Percentiles rank a stretch among this genome's conserved stretches.
These are phyloP conservation scores for Plagodis dolabraria DNA, from an alignment of 2,888 invertebrate genomes.

Conservation along the genomic window DNA sequence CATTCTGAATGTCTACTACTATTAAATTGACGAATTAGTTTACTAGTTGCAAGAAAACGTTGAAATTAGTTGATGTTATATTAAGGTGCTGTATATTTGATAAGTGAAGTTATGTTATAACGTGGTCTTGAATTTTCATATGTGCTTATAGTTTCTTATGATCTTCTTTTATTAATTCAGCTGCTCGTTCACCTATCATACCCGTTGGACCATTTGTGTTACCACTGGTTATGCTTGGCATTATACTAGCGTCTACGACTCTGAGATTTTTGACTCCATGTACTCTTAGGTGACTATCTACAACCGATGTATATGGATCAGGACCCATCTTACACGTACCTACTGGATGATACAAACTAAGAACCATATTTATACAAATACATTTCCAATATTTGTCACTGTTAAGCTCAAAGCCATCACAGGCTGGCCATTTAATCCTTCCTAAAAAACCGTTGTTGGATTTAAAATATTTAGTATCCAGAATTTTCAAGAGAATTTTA, in stretches of 20 bases:
- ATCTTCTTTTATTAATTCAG: conserved; percentile 87
- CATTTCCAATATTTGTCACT: conserved; percentile 62
- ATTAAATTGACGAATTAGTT: no score
- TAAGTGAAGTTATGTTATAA: no score
- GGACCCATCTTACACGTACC: conserved; percentile 87
- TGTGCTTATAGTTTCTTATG: conserved; percentile 43
- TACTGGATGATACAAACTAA: conserved; percentile 87
- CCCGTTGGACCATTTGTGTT: conserved; percentile 92
- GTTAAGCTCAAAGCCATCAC: conserved; percentile 49
- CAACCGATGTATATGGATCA: conserved; percentile 48
- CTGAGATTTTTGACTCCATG: conserved; percentile 87
- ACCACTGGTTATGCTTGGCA: conserved; percentile 90
- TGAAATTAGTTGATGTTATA: no score
- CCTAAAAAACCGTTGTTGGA: conserved; percentile 52
- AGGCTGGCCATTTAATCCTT: conserved; percentile 51
- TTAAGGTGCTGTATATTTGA: no score
- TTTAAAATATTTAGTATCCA: conserved; percentile 53
- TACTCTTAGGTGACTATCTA: conserved; percentile 86
- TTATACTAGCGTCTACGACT: conserved; percentile 91
- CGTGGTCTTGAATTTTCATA: no score
- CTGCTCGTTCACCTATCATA: conserved; percentile 92
- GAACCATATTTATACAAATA: conserved; percentile 71
- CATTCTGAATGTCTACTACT: no score
- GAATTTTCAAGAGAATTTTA: conserved; percentile 51
- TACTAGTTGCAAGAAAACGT: no score